Conservation (phyloP, 37 sponge, comb jelly and placozoan species). For the Geodia barretti region DNA sequence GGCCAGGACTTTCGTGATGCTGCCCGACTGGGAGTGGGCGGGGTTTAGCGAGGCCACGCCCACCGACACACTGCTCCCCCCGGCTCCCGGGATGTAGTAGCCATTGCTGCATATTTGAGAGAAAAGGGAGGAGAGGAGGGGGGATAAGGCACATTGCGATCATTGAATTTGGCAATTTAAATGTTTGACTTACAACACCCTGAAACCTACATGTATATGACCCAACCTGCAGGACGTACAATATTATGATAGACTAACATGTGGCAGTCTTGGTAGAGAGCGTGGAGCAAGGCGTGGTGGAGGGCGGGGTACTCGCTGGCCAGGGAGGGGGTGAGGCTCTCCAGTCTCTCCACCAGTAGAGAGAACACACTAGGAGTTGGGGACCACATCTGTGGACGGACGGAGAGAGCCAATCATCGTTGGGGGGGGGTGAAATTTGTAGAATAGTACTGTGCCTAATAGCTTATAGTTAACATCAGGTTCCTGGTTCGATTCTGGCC, state of each 20-base stretch:
- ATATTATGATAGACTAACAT: constrained; percentile 41
- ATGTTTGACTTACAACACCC: not conserved
- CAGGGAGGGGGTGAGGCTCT: constrained; percentile 36
- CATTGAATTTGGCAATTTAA: not conserved
- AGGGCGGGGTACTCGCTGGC: constrained; percentile 74
- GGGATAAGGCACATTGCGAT: not conserved
- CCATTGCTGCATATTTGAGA: constrained; percentile 26
- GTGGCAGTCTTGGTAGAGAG: constrained; percentile 73
- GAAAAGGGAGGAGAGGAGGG: not conserved
- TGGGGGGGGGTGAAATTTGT: constrained; percentile 3
- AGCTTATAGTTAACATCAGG: too few relatives aligned
- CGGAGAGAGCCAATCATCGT: not conserved
- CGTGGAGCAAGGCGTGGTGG: constrained; percentile 76
- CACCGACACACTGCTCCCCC: constrained; percentile 5
- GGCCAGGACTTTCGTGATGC: constrained; percentile 52
- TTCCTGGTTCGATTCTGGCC: too few relatives aligned
- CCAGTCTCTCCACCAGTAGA: constrained; percentile 42
- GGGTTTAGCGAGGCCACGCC: not conserved
- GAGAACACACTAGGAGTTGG: constrained; percentile 74
- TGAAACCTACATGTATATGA: not conserved
- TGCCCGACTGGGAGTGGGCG: constrained; percentile 11
- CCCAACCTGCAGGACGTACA: not conserved
- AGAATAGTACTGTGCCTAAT: too few relatives aligned
- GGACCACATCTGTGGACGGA: constrained; percentile 64
- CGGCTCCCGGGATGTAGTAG: constrained; percentile 35